Conservation (phyloP, 2,888 invertebrate genomes). For the Dorcus parallelipipedus region DNA sequence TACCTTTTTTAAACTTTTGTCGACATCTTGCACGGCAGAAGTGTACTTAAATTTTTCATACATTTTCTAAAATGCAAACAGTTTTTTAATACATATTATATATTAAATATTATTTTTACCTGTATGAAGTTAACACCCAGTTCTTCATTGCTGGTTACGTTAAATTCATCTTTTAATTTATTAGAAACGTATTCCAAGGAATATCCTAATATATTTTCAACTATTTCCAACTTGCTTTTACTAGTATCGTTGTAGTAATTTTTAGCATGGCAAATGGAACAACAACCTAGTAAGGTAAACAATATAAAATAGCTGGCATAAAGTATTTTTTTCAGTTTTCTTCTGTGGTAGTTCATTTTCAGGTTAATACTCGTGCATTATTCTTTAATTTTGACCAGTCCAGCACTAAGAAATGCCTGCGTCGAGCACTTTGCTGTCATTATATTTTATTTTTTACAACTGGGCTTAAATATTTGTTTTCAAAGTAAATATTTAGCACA, state of each 20-base stretch:
- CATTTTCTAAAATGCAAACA: slow-evolving; percentile 35
- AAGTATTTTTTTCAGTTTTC: slow-evolving; percentile 12
- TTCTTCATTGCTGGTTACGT: slow-evolving; percentile 40
- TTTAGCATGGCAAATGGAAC: slow-evolving; percentile 9
- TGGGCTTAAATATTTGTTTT: too few relatives aligned
- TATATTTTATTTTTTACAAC: too few relatives aligned
- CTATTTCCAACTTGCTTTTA: slow-evolving; percentile 24
- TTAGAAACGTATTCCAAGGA: slow-evolving; percentile 29
- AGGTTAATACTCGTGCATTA: slow-evolving; percentile 9
- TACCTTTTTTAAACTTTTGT: slow-evolving; percentile 37
- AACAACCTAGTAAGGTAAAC: slow-evolving; percentile 8
- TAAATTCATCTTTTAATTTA: slow-evolving; percentile 37
- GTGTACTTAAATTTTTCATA: slow-evolving; percentile 42
- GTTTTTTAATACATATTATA: background rate
- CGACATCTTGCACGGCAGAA: slow-evolving; percentile 33
- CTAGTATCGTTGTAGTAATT: slow-evolving; percentile 20
- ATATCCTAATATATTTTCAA: slow-evolving; percentile 27
- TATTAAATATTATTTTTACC: slow-evolving; percentile 28
- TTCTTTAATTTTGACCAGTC: too few relatives aligned
- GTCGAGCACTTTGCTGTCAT: too few relatives aligned
- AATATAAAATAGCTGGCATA: slow-evolving; percentile 9
- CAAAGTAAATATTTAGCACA: too few relatives aligned
- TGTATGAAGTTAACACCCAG: slow-evolving; percentile 40
- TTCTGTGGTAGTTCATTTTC: slow-evolving; percentile 14
- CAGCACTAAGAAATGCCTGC: too few relatives aligned